Conservation (phyloP, 2,113 vertebrate genomes). For the Cyprinodon brontotheroides region DNA sequence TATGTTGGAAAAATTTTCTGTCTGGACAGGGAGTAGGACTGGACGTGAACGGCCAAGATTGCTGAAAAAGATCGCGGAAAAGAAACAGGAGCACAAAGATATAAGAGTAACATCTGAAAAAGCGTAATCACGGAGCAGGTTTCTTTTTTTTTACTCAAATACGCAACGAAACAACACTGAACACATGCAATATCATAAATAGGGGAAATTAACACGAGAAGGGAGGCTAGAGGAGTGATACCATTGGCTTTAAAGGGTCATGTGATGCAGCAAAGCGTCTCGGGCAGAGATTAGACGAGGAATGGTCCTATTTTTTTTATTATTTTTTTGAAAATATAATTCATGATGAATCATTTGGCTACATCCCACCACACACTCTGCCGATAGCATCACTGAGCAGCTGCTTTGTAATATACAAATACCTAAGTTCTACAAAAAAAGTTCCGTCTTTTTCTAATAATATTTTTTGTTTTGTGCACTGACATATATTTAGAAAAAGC, state of each 20-base stretch:
- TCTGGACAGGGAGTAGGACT: conserved; percentile 66
- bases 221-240: conserved; percentile 80
- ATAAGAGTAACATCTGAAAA: conserved; percentile 52
- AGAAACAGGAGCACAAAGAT: conserved; percentile 63
- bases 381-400: conserved; percentile 78
- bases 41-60: conserved; percentile 64
- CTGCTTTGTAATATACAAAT: conserved; percentile 63
- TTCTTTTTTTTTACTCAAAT: conserved; percentile 55
- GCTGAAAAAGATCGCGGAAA: conserved; percentile 58
- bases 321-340: conserved; percentile 41
- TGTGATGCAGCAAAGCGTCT: conserved; percentile 80
- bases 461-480: conserved; percentile 71
- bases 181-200: conserved; percentile 76
- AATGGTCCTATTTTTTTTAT: conserved; percentile 50
- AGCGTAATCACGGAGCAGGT: conserved; percentile 59
- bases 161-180: conserved; percentile 66
- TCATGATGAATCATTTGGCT: conserved; percentile 60
- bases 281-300: conserved; percentile 76
- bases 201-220: conserved; percentile 66
- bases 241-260: conserved; percentile 83
- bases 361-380: conserved; percentile 76
- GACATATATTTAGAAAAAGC: conserved; percentile 66
- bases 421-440: conserved; percentile 63
- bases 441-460: conserved; percentile 55
- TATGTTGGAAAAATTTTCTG: conserved; percentile 52